Evolutionary conservation across 2,113 vertebrate genomes (phyloP).

Genomic region (Meleagris gallopavo): DNA sequence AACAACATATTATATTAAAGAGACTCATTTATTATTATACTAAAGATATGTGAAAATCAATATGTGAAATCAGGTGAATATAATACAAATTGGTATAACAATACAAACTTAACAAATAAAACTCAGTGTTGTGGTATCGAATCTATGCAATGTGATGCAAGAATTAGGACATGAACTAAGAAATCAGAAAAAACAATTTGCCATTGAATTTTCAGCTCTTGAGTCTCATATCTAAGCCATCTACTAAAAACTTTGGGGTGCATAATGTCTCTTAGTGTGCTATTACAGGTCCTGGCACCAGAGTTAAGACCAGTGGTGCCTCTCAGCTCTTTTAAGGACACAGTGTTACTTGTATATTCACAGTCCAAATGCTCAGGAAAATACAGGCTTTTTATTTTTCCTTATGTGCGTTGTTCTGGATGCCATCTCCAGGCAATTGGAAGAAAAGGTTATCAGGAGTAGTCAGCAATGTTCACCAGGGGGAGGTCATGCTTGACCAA

Average conservation of each 20-base stretch:
- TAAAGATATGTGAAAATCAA: not conserved
- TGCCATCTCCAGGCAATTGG: no score
- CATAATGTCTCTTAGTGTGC: not conserved
- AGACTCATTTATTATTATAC: not conserved
- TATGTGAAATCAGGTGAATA: not conserved
- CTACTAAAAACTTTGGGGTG: not conserved
- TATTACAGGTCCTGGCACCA: not conserved
- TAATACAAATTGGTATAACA: not conserved
- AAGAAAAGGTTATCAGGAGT: no score
- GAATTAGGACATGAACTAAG: not conserved
- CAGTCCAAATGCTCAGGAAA: not conserved
- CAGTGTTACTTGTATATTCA: no score
- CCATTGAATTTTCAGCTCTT: not conserved
- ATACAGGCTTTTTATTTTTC: rapidly evolving
- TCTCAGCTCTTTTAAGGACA: not conserved
- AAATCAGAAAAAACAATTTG: not conserved
- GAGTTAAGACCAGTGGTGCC: not conserved
- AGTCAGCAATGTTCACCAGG: no score
- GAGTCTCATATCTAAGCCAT: not conserved
- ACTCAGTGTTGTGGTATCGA: rapidly evolving
- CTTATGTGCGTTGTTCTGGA: not conserved
- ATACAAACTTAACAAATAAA: not conserved
- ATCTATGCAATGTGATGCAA: no score
- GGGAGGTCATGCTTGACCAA: no score
- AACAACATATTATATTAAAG: not conserved